Percentiles rank a stretch among this genome's conserved stretches.
Evolutionary conservation across 2,113 vertebrate species (phyloP).

Genomic region (Callocephalon fimbriatum): DNA sequence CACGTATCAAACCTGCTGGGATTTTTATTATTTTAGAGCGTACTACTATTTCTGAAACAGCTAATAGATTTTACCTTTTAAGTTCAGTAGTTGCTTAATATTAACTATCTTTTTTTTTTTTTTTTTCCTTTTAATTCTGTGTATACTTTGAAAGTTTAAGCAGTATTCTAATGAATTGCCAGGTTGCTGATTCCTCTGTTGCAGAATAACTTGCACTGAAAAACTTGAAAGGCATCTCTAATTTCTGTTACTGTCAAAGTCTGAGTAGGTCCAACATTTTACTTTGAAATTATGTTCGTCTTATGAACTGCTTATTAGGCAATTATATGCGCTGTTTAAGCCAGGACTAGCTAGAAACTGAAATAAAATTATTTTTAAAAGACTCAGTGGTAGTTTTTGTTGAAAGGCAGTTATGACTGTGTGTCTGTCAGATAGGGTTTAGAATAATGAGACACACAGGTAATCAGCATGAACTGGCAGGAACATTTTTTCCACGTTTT

Average conservation of each 20-base stretch:
- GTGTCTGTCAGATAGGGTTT: slow-evolving; percentile 24
- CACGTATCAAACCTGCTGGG: neutral
- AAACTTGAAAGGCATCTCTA: slow-evolving; percentile 58
- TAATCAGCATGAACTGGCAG: slow-evolving; percentile 44
- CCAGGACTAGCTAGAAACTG: slow-evolving; percentile 46
- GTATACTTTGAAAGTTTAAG: neutral
- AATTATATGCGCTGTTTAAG: slow-evolving; percentile 68
- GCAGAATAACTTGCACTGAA: neutral
- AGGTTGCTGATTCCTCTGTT: slow-evolving; percentile 14
- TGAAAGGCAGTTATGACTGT: slow-evolving; percentile 58
- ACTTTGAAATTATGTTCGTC: slow-evolving; percentile 69
- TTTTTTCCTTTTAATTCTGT: neutral
- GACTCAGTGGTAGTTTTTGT: slow-evolving; percentile 38
- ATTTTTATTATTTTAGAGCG: neutral
- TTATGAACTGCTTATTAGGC: slow-evolving; percentile 70
- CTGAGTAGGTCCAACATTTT: slow-evolving; percentile 55
- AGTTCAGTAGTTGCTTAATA: neutral
- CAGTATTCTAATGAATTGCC: neutral
- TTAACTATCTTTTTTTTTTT: neutral
- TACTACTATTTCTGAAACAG: neutral
- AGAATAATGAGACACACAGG: slow-evolving; percentile 48
- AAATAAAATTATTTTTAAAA: slow-evolving; percentile 64
- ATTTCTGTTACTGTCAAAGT: slow-evolving; percentile 51
- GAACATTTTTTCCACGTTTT: slow-evolving; percentile 31
- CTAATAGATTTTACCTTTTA: neutral